Percentiles rank a stretch among this genome's conserved stretches.
phyloP scores from a whole-genome alignment of 64 coral and sea anemone species.

The Trachythela sp. region DNA sequence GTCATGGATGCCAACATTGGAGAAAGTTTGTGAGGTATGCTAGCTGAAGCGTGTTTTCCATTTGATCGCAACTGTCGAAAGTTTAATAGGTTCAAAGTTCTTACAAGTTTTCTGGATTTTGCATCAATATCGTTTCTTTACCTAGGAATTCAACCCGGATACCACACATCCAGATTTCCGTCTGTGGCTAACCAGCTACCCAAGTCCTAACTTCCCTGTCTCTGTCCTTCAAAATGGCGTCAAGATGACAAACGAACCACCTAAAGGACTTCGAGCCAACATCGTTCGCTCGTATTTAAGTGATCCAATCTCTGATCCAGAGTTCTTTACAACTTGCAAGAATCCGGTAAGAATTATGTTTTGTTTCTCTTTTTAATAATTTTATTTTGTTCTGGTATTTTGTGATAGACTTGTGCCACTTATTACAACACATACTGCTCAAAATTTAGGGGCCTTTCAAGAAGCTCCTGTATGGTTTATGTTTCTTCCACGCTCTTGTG shows the following conservation, averaged over 20 bases:
- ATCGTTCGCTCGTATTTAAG: slow-evolving; percentile 78
- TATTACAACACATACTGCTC: neutral
- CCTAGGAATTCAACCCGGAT: slow-evolving; percentile 86
- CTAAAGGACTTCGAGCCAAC: slow-evolving; percentile 88
- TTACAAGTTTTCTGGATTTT: too few relatives aligned
- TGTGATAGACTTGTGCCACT: neutral
- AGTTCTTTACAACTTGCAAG: slow-evolving; percentile 89
- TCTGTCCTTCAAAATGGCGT: slow-evolving; percentile 97
- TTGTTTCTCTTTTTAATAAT: neutral
- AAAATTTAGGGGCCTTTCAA: slow-evolving; percentile 68
- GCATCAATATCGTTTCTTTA: too few relatives aligned
- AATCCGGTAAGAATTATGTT: slow-evolving; percentile 61
- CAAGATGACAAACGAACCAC: slow-evolving; percentile 99
- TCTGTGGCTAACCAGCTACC: slow-evolving; percentile 95
- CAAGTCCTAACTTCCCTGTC: slow-evolving; percentile 93
- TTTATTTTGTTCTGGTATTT: neutral
- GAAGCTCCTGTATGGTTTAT: slow-evolving; percentile 80
- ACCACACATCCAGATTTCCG: slow-evolving; percentile 95
- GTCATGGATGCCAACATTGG: slow-evolving; percentile 97
- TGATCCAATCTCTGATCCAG: slow-evolving; percentile 93
- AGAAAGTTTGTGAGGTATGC: slow-evolving; percentile 93
- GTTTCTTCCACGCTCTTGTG: slow-evolving; percentile 95
- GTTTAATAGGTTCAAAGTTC: neutral
- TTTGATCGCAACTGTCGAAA: neutral
- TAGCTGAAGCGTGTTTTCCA: neutral